These are phyloP conservation scores for Ceratina calcarata DNA, from an alignment of 1,140 invertebrate species.

Conservation along the genomic window DNA sequence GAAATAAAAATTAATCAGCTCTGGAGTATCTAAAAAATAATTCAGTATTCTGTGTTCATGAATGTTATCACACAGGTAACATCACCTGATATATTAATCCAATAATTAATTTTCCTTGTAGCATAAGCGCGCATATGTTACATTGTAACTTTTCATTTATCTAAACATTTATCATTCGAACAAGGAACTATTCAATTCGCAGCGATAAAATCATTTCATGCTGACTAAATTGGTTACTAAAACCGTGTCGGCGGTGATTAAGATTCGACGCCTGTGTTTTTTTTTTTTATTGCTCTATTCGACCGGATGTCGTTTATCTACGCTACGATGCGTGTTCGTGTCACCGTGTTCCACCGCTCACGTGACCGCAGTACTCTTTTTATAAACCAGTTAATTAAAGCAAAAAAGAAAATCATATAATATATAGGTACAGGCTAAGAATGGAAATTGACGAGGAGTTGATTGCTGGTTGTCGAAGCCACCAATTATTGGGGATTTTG, in stretches of 20 bases:
- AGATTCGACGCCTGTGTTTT: neutral
- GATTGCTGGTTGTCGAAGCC: neutral
- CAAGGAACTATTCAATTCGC: neutral
- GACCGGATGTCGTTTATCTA: slow-evolving; percentile 19
- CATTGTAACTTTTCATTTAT: no score
- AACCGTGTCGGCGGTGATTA: neutral
- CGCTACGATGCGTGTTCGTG: neutral
- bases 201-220: neutral
- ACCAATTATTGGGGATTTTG: neutral
- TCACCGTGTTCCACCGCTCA: neutral
- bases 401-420: neutral
- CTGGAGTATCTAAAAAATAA: no score
- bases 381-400: neutral
- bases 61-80: no score
- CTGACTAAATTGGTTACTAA: neutral
- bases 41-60: no score
- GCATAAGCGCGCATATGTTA: no score
- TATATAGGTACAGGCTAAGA: no score
- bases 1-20: no score
- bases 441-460: no score
- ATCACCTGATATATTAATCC: no score
- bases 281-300: neutral
- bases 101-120: no score
- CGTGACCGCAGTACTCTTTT: neutral
- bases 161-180: no score